Conservation (phyloP, 1,140 invertebrate genomes). For the Diorhabda elongata region DNA sequence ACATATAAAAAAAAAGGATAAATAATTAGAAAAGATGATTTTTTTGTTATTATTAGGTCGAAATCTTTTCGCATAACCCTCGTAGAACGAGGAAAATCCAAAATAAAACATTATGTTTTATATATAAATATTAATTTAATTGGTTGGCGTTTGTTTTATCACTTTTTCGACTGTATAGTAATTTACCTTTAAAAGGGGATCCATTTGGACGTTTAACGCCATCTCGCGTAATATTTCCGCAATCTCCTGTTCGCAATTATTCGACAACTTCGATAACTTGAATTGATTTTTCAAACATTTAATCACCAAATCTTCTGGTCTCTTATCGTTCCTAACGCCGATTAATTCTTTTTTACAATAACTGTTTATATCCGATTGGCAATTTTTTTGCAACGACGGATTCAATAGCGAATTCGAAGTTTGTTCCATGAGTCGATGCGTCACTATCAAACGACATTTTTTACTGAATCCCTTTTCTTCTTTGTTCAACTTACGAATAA, state of each 20-base stretch:
- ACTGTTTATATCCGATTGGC: slow-evolving; percentile 67
- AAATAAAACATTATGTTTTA: no score
- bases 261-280: slow-evolving; percentile 64
- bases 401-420: slow-evolving; percentile 91
- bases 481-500: slow-evolving; percentile 61
- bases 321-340: slow-evolving; percentile 42
- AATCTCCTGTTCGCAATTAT: slow-evolving; percentile 78
- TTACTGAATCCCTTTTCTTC: slow-evolving; percentile 78
- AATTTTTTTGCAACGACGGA: slow-evolving; percentile 75
- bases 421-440: slow-evolving; percentile 87
- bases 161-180: neutral
- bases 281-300: slow-evolving; percentile 74
- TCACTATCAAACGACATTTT: slow-evolving; percentile 80
- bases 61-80: no score
- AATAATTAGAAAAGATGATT: no score
- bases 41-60: no score
- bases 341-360: slow-evolving; percentile 54
- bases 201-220: slow-evolving; percentile 80
- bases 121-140: no score
- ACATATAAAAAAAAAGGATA: no score
- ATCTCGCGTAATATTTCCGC: slow-evolving; percentile 77
- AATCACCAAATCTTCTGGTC: slow-evolving; percentile 54
- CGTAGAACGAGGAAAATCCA: no score
- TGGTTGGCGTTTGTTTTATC: no score
- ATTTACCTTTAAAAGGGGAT: slow-evolving; percentile 67